Evolutionary conservation across 2,888 invertebrate species (phyloP), one percentile per base, ranked within the genome.

Genomic region (Terebella lapidaria): DNA sequence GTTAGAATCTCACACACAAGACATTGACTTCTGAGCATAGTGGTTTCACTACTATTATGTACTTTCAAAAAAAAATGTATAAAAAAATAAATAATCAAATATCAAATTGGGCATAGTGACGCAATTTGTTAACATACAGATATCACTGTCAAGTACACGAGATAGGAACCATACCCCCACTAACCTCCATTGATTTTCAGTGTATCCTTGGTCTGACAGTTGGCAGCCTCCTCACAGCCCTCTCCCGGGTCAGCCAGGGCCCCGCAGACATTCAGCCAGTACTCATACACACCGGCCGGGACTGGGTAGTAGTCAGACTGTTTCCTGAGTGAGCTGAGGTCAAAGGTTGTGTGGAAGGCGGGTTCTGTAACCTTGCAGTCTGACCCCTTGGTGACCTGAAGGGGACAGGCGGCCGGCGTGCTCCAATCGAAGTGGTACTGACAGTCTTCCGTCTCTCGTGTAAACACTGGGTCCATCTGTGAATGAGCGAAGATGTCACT

Each of bases 371-470:
- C 77, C 49, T 66, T 68, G 62, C 78, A 78, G 27, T 70, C 61
- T 20, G 57, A 54, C 10, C 78, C 78, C 25, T 42, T 54, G 5
- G 53, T 51, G 45, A 52, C 61, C 71, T 71, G 66, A 2, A 62
- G 64, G 45, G 74, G 67, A 65, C 78, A 78, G 18, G 78, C 78
- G 35, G 69, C 71, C 2, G 76, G 77, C 3, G 78, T 78, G 24
- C 64, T 66, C 74, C 77, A 72, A 46, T 66, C 69, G 60, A 78
- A 77, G 5, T 71, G 57, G 60, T 77, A 78, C 58, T 77, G 76
- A 69, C 78, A 79, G 22, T 68, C 70, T 26, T 59, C 67, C 45
- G 71, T 74, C 54, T 75, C 74, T 26, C 67, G 62, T 55, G 63
- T 64, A 67, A 73, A 75, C 47, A 68, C 66, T 29, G 73, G 74